Evolutionary conservation across 2,888 invertebrate genomes (phyloP), one percentile per base, ranked within the genome.

Genomic region (Tortrix viridana): DNA sequence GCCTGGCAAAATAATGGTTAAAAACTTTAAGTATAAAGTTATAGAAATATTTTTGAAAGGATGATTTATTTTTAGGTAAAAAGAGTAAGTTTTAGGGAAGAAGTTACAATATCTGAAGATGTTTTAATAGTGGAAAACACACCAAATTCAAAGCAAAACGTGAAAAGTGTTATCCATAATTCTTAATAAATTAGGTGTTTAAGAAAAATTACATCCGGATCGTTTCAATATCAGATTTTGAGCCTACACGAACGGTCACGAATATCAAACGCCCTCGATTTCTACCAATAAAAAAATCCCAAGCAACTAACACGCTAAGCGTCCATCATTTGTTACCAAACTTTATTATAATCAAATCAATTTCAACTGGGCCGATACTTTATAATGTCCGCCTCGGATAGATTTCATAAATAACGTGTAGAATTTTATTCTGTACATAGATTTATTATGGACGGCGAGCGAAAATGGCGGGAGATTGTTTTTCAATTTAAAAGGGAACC

Each of bases 391-490:
- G 60, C 67, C 77, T 80, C 79, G 76, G 85, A 89, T 90, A 89
- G 86, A 88, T 91, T 92, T 90, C 86, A 92, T 89, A 91, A 92
- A 92, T 90, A 91, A 87, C 85, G 88, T 87, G 90, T 89, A 89
- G 87, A 88, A 90, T 91, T 91, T 91, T 89, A 63, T 63, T 63
- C 57, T 90, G 89, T 92, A 92, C 92, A 91, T 92, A 92, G 92
- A 92, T 92, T 92, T 92, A 92, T 92, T 90, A 90, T 89, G 86
- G 85, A 88, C 88, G 87, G 84, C 86, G 86, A 86, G 89, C 89
- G 89, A 92, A 92, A 92, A 91, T 92, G 88, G 89, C 87, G 88
- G 90, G 91, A 91, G 92, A 91, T 92, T 91, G 92, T 92, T 92
- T 92, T 92, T 92, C 92, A 92, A 92, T 92, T 92, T 90, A 87